A percentile compares a stretch with the other conserved stretches of the same genome.
Conservation (phyloP, 2,888 invertebrate species). For the Linnaemya tessellans region DNA sequence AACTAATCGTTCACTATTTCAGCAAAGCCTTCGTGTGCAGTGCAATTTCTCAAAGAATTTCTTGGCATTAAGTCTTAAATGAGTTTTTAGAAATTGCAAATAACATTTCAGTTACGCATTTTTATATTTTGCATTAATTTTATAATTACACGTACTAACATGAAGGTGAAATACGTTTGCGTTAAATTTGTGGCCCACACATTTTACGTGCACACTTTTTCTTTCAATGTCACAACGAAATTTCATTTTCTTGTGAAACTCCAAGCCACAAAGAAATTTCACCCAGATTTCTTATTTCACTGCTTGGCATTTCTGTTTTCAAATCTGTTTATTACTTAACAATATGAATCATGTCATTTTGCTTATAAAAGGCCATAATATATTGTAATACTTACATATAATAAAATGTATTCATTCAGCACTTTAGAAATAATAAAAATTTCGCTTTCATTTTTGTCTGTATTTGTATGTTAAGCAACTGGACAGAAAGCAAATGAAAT, state of each 20-base stretch:
- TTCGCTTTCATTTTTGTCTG: constrained; percentile 64
- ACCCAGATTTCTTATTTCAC: constrained; percentile 28
- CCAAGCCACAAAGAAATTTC: constrained; percentile 44
- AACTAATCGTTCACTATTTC: no score
- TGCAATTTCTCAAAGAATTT: neutral
- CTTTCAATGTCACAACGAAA: constrained; percentile 49
- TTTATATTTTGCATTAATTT: neutral
- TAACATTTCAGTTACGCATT: neutral
- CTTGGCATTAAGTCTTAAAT: no score
- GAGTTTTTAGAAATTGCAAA: no score
- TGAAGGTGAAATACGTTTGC: no score
- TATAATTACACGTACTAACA: neutral
- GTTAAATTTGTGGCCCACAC: neutral
- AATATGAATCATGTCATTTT: constrained; percentile 45
- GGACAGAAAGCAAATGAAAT: constrained; percentile 24
- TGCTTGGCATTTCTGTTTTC: neutral
- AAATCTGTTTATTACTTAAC: constrained; percentile 56
- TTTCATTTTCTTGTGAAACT: constrained; percentile 38
- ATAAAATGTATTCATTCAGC: constrained; percentile 53
- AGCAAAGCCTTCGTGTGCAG: neutral
- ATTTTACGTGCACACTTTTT: neutral
- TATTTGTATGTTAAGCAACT: constrained; percentile 24
- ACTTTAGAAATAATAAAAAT: constrained; percentile 41
- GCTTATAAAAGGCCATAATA: constrained; percentile 1
- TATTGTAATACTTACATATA: constrained; percentile 68